Base-by-base conservation (phyloP, 2,113 vertebrate species). In the Laticauda laticaudata region DNA sequence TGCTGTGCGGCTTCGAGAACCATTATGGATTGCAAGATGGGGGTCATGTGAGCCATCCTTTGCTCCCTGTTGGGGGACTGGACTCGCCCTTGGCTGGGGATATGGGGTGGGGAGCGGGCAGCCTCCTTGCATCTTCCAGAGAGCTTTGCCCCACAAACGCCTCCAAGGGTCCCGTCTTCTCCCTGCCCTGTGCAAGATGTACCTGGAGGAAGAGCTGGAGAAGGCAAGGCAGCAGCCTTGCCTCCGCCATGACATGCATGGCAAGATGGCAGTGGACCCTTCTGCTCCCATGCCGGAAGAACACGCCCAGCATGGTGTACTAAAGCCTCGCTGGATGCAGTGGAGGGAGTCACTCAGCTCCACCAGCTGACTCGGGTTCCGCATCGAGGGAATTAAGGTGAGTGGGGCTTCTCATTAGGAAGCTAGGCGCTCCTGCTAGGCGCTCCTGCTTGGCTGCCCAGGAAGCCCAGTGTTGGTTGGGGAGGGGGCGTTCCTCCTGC, bases 1-100 rank as follows among this genome's bases (percentile, higher is more conserved):
- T 99, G 89, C 97, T 99, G 94, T 97, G 97, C 0, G 98, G 98
- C 92, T 99, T 99, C 1, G 98, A 98, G 55, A 98, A 97, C 0
- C 89, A 98, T 99, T 96, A 99, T 99, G 99, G 99, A 99, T 97
- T 99, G 98, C 96, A 99, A 99, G 93, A 99, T 99, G 98, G 99
- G 99, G 89, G 98, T 97, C 97, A 98, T 98, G 99, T 99, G 87
- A 96, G 97, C 11, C 8, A 1, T 53, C 9, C 12, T 24, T 1
- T 75, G 48, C 21, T 64, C 48, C 45, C 29, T 7, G 10, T 20
- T 7, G 23, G 56, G 23, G 3, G 34, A 8, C n/a, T 43, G 0
- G 2, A 12, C 61, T 85, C 9, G 1, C 2, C 26, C 45, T 26
- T 29, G 20, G 91, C 24, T 1, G 61, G 51, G 14, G 5, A 14